Evolutionary conservation across 2,888 invertebrate genomes (phyloP).

Genomic region (Ecliptopera silaceata): DNA sequence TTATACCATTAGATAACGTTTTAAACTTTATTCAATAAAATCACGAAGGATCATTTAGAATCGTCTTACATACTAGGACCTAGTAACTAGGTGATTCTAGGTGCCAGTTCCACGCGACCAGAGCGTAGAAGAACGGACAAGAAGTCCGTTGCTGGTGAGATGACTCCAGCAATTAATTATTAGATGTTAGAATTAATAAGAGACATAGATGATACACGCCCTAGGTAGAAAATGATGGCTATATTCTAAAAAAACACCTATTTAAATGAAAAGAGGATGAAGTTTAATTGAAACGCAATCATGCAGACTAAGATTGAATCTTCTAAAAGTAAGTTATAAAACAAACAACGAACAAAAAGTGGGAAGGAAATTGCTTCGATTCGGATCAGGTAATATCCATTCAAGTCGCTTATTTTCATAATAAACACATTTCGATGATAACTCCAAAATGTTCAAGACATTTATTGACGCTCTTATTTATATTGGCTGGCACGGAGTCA

Average conservation of each 20-base stretch:
- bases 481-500: not conserved
- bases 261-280: not conserved
- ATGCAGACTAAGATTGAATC: not conserved
- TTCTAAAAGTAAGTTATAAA: not conserved
- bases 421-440: conserved; percentile 19
- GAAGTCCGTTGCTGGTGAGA: no score
- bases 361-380: not conserved
- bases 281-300: conserved; percentile 7
- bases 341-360: conserved; percentile 10
- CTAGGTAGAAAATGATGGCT: not conserved
- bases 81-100: no score
- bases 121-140: no score
- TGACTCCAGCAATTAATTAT: no score
- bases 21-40: no score
- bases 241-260: not conserved
- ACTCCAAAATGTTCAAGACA: conserved; percentile 1
- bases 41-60: no score
- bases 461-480: not conserved
- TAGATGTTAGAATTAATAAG: no score
- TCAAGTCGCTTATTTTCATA: conserved; percentile 12
- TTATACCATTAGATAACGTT: no score
- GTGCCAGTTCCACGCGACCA: no score
- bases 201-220: no score
- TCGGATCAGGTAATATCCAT: conserved; percentile 7
- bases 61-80: no score